Base-by-base conservation (phyloP, 2,888 invertebrate genomes). In the Trissoscelio sp. region DNA sequence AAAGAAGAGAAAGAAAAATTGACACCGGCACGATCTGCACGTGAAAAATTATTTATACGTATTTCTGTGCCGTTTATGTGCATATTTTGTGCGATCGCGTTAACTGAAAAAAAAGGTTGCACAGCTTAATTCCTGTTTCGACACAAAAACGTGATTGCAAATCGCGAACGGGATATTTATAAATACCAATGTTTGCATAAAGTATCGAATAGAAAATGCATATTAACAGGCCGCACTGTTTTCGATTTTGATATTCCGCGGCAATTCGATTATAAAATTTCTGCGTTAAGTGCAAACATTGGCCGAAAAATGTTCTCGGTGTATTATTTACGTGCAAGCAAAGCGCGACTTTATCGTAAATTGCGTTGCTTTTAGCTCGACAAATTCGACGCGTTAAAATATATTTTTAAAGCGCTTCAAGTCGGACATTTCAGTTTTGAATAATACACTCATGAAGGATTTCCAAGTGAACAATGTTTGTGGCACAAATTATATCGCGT, bases 131-230 rank as follows among this genome's bases (percentile, higher is more conserved):
- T 24, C 42, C 4, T 11, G 31, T 46, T 39, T 34, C 24, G 58
- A 14, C 31, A 34, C 39, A 34, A 57, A 42, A 57, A 57, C 57
- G 46, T 16, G 58, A 34, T 57, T 20, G 69, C 55, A 34, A 69
- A 69, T 69, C 31, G 44, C 28, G 16, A 24, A 0, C 42, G 42
- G 11, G 37, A 12, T 22, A 24, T 53, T 66, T 69, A 57, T 55
- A 69, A 69, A 57, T 44, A 46, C 7, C 55, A 14, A 28, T 31
- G 22, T 46, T 69, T 57, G 55, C 44, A 44, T 34, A 57, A 69
- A 69, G 18, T 57, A 46, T 57, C 34, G 18, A 22, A 55, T 42
- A 24, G 55, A 67, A 55, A 64, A 20, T 22, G 64, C 37, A 51
- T 48, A 64, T 37, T 48, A 48, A 64, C 37, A 37, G 18, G n/a